Evolutionary conservation across 92 coral and sea anemone species (phyloP), one percentile per base, ranked within the genome.

Genomic region (Galaxea fascicularis): DNA sequence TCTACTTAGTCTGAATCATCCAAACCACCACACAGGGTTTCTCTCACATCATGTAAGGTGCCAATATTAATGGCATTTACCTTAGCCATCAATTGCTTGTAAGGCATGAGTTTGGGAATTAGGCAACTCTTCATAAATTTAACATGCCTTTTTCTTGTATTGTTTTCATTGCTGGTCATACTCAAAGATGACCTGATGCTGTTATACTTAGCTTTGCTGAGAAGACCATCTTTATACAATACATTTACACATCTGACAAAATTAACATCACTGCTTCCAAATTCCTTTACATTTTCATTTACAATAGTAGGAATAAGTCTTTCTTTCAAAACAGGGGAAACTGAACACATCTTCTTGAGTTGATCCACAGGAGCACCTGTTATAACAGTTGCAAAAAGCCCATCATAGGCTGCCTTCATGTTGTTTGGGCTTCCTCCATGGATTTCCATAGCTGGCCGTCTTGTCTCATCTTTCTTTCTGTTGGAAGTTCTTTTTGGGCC

Each of bases 61-160:
- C 94, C 96, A 82, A 86, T 90, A 41, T 90, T 78, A 56, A 93
- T 83, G 18, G 71, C 56, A 30, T 93, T 90, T 18, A 93, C 66
- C 79, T 77, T 78, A 30, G 84, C 29, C 90, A 90, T 87, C 41
- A 93, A 63, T 47, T 80, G 62, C 29, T 84, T 60, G 80, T 87
- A 90, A 47, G 94, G 79, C 15, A 90, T 68, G 9, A 87, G 74
- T 54, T 74, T 83, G 31, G 93, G 87, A n/a, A 89, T 44, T 10
- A 58, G 81, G 69, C 77, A 71, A 62, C 22, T 85, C 44, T 85
- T 76, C 85, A 75, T 83, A 28, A 88, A 83, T 77, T 88, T 77
- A 74, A 49, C 69, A 72, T 88, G 92, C 7, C 65, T 71, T 73
- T 80, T 87, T 10, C 80, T 80, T 72, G 73, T 80, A 63, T 59